These are phyloP conservation scores for Agrotis puta DNA, from an alignment of 2,888 invertebrate genomes.

Conservation along the genomic window DNA sequence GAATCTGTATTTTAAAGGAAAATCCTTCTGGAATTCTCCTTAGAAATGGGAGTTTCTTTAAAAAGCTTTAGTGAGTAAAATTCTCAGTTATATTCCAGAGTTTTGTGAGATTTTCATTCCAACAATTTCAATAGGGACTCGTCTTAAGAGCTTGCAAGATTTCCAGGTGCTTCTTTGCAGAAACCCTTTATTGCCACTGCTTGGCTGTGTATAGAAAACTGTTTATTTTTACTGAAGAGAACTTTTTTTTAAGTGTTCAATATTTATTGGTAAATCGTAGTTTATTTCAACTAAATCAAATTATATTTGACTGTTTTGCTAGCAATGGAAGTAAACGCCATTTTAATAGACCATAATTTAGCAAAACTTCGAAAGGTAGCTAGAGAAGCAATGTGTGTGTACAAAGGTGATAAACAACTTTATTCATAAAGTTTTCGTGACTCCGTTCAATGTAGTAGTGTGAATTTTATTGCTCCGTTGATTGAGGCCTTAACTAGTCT, in stretches of 20 bases:
- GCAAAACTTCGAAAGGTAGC: not conserved
- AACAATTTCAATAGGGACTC: not conserved
- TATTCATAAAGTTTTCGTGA: slow-evolving; percentile 38
- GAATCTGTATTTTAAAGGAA: not conserved
- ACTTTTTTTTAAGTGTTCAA: no score
- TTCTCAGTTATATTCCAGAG: slow-evolving; percentile 20
- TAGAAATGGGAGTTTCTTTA: not conserved
- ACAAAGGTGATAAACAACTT: slow-evolving; percentile 4
- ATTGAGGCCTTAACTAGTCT: slow-evolving; percentile 2
- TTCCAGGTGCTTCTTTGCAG: not conserved
- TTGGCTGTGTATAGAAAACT: no score
- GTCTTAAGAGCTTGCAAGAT: not conserved
- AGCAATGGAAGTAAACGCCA: not conserved
- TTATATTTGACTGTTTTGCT: not conserved
- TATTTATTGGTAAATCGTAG: no score
- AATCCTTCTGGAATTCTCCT: not conserved
- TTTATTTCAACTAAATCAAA: not conserved
- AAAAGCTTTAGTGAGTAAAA: slow-evolving; percentile 3
- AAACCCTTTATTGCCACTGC: not conserved
- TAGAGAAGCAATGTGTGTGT: not conserved
- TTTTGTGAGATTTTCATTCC: slow-evolving; percentile 18
- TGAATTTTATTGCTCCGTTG: slow-evolving; percentile 5
- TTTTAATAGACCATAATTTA: not conserved
- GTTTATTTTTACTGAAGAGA: not conserved
- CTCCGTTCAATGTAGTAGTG: slow-evolving; percentile 32